Conservation (phyloP, 2,113 vertebrate species). For the Chrysemys picta region DNA sequence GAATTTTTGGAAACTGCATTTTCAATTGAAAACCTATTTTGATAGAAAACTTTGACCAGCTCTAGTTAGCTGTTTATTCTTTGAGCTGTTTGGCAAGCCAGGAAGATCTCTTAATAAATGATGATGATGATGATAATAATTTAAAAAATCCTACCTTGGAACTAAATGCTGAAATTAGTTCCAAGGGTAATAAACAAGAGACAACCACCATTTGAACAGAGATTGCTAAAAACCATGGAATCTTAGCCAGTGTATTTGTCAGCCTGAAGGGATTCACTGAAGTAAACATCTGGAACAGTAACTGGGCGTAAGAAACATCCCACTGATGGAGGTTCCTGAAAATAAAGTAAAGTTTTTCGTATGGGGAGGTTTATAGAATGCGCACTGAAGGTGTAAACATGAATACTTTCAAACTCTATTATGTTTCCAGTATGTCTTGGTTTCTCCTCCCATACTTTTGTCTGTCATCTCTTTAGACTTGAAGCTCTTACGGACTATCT, state of each 20-base stretch:
- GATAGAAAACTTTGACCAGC: background rate
- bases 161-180: background rate
- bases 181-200: background rate
- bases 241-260: slow-evolving; percentile 16
- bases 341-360: slow-evolving; percentile 30
- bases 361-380: background rate
- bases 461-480: background rate
- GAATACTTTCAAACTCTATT: background rate
- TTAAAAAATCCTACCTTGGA: background rate
- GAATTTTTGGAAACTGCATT: background rate
- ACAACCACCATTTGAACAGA: background rate
- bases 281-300: background rate
- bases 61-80: background rate
- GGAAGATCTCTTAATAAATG: background rate
- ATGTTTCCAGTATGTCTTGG: background rate
- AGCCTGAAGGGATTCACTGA: slow-evolving; percentile 23
- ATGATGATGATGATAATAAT: background rate
- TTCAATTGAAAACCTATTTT: background rate
- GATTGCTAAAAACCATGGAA: slow-evolving; percentile 3
- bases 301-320: background rate
- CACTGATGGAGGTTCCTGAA: slow-evolving; percentile 19
- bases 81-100: background rate
- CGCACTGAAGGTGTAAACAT: background rate
- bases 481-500: background rate
- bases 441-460: background rate